Evolutionary conservation across 2,888 invertebrate genomes (phyloP), one percentile per base, ranked within the genome.

Genomic region (Nomada ferruginata): DNA sequence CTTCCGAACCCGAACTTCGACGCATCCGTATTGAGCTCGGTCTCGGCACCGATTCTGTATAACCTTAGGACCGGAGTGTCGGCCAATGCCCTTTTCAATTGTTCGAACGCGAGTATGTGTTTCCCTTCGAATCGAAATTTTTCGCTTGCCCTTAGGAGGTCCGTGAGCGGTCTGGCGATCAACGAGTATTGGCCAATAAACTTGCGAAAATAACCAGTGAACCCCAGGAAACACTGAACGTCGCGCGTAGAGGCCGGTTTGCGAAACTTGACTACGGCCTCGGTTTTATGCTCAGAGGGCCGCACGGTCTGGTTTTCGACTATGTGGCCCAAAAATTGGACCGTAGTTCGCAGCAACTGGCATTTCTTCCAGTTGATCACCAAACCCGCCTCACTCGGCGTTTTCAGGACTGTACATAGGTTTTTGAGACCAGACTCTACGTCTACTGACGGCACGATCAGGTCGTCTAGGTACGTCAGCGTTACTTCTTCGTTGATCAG

Each of bases 221-320:
- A 0, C 20, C 20, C 20, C 20, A 20, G 20, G 20, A 20, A 20
- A 20, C 20, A 20, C 20, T 20, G 20, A 20, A 20, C 20, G 20
- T 20, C 20, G 20, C 20, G 20, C 20, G 20, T 20, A 20, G 20
- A 20, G 20, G 20, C 20, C 20, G 20, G 20, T 20, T 20, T 66
- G n/a, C 36, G 66, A 9, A 66, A 66, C 15, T 15, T 15, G 5
- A 53, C 66, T 20, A 89, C 84, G 0, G 87, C 82, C n/a, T 77
- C 52, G 0, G 75, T 82, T 44, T 88, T 87, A 52, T 50, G 60
- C 10, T 61, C 60, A n/a, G n/a, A n/a, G n/a, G n/a, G n/a, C 26
- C 63, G 52, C 2, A 63, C 18, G 2, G 44, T 42, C 4, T 29
- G 23, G 15, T 55, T 55, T 7, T 72, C 63, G 0, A 72, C 1